These are phyloP conservation scores for Psilopogon haemacephalus DNA, from an alignment of 2,113 vertebrate genomes.

Conservation along the genomic window DNA sequence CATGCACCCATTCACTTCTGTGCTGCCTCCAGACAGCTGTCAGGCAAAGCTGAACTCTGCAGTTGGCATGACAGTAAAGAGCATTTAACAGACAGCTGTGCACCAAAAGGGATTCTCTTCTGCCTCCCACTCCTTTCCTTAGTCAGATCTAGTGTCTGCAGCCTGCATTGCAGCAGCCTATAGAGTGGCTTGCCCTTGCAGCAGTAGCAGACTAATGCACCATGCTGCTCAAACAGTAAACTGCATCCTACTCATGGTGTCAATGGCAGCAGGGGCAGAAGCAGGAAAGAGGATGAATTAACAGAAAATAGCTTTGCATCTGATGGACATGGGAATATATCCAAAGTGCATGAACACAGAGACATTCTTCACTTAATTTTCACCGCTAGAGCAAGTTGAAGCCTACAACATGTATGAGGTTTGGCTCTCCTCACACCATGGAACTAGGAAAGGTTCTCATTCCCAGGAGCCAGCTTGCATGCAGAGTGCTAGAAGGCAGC, in stretches of 20 bases:
- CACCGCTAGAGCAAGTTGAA: background rate
- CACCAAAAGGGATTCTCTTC: background rate
- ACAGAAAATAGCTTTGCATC: background rate
- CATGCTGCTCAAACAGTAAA: accelerated
- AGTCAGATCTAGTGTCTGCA: background rate
- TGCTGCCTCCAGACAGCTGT: background rate
- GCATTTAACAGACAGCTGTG: background rate
- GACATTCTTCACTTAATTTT: accelerated
- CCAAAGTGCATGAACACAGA: background rate
- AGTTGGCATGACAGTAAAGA: background rate
- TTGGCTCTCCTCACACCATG: background rate
- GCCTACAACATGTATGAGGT: accelerated
- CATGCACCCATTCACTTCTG: background rate
- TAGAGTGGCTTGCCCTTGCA: background rate
- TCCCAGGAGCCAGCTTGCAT: background rate
- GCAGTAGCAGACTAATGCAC: background rate
- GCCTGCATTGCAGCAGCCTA: accelerated
- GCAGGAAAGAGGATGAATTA: background rate
- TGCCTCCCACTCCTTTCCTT: background rate
- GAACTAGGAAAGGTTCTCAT: background rate
- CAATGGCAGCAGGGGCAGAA: background rate
- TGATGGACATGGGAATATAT: background rate
- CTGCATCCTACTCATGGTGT: background rate
- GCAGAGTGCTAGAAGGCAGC: background rate
- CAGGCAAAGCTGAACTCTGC: background rate